phyloP scores from a whole-genome alignment of 1,140 invertebrate genomes.

The Grapholita molesta region DNA sequence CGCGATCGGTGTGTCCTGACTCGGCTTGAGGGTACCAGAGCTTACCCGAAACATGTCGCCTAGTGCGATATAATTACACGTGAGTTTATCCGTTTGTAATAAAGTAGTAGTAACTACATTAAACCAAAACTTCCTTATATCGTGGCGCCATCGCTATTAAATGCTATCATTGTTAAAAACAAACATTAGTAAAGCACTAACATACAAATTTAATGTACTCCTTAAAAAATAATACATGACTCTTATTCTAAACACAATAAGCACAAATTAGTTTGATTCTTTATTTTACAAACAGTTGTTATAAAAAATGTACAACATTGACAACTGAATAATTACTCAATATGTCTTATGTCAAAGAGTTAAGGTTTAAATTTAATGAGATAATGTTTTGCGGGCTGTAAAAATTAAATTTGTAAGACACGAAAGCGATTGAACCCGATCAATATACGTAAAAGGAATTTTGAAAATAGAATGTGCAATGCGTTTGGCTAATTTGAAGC shows the following conservation, averaged over 20 bases:
- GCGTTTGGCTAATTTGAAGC: conserved; percentile 39
- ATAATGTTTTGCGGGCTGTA: not conserved
- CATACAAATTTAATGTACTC: not conserved
- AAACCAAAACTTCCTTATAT: not conserved
- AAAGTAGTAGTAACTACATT: too few relatives aligned
- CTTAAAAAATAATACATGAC: not conserved
- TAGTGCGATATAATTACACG: too few relatives aligned
- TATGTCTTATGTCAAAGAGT: not conserved
- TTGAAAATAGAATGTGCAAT: conserved; percentile 63
- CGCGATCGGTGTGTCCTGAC: too few relatives aligned
- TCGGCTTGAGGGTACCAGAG: too few relatives aligned
- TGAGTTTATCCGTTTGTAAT: too few relatives aligned
- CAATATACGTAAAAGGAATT: conserved; percentile 62
- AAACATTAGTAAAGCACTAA: not conserved
- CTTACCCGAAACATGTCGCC: too few relatives aligned
- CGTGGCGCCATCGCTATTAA: not conserved
- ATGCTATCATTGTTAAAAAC: not conserved
- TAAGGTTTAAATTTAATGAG: conserved; percentile 23
- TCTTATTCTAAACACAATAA: not conserved
- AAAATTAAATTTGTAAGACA: conserved; percentile 40
- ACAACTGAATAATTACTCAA: not conserved
- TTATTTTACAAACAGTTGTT: not conserved
- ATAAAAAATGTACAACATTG: not conserved
- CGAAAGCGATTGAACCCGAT: conserved; percentile 57
- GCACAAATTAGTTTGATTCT: not conserved